Evolutionary conservation across 2,797 vertebrate genomes (phyloP), one percentile per base, ranked within the genome.

Genomic region (Clarias laeviceps): DNA sequence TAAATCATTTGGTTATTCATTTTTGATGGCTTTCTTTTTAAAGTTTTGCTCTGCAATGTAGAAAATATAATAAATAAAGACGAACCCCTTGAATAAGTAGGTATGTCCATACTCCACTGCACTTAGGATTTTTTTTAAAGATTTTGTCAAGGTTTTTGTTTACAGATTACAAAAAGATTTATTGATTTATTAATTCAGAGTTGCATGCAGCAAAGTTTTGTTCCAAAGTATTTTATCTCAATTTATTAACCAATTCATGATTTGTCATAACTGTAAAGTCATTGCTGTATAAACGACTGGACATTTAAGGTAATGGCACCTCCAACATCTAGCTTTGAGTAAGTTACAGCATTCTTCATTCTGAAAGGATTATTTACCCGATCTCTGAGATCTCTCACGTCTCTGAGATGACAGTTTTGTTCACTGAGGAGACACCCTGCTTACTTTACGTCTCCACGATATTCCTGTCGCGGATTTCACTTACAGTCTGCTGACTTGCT

Each of bases 401-500:
- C 1, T 77, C 9, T 32, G 50, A 56, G n/a, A 20, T 76, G 54
- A 29, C n/a, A 57, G 72, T 17, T 56, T 7, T 20, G 3, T 20
- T 24, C 22, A 57, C 3, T 59, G 20, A 34, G 11, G 54, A 77
- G 4, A 22, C 27, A 27, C 17, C 40, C 29, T 32, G 54, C 20
- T 14, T 5, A 22, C 22, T 24, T 9, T 24, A 56, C 20, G 29
- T 61, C 9, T 54, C 37, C 50, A 32, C 18, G 17, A 74, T 7
- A 54, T 74, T 73, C 45, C 0, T 45, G 2, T 0, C 14, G 2
- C 12, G 27, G 50, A 18, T 14, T 73, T 54, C 12, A 91, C 92
- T 93, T 89, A 93, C 92, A 92, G 88, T 81, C 82, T 87, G 83
- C 86, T 89, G 80, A 50, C 84, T 50, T 2, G 86, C 45, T 89